Base-by-base conservation (phyloP, 2,888 invertebrate genomes). In the Patella depressa region DNA sequence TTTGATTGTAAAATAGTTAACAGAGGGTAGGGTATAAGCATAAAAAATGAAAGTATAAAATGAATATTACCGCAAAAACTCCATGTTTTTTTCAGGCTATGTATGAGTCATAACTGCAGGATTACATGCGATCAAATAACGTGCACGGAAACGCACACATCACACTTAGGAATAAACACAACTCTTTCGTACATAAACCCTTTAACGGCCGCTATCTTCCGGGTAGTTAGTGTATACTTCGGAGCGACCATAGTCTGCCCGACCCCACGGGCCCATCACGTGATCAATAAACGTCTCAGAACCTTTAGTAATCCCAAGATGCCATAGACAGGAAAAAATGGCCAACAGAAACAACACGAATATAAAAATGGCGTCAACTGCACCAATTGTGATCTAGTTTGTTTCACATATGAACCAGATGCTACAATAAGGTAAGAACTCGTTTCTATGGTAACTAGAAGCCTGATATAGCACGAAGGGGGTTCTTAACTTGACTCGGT, bases 201-300 rank as follows among this genome's bases (percentile, higher is more conserved):
- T 45, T 45, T 45, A 45, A 45, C 7, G 45, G 45, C 45, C 45
- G 45, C 45, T 45, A 45, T 45, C 45, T 45, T 45, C 45, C 45
- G 45, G 45, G 73, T 55, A 45, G 73, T 77, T 45, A 74, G 45
- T 14, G 24, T 71, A 70, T 45, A 70, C 55, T 53, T 73, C 19
- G 76, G 73, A 53, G 72, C 76, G 45, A 76, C 76, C 76, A 76
- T 76, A 71, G 76, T 76, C 73, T 69, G 72, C 54, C 76, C 73
- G 76, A 72, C 73, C 76, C 76, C 76, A 59, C 73, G 54, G 76
- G 76, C 76, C 76, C 76, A 76, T 76, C 57, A 57, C 76, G 72
- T 69, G 53, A 71, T 71, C 75, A 45, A 45, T 45, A 45, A 45
- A 45, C 45, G 45, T 45, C 45, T 9, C 45, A 45, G 45, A 45